Base-by-base conservation (phyloP, 2,797 vertebrate species). In the Gymnoscopelus microlampas region DNA sequence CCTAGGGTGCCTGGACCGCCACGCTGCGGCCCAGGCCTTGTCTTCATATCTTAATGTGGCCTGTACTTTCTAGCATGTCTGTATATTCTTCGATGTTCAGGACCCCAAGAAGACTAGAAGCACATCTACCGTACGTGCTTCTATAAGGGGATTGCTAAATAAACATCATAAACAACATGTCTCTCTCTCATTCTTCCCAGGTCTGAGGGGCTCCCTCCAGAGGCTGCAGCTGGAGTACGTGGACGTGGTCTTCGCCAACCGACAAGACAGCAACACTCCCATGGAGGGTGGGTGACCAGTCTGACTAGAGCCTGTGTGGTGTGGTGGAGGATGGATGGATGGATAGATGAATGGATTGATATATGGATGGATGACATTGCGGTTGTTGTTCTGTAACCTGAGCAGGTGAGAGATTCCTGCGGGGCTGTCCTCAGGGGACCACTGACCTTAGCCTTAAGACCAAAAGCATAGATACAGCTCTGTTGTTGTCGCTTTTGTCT, bases 211-310 rank as follows among this genome's bases (percentile, higher is more conserved):
- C 60, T 99, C 97, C 76, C 96, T 99, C 53, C 97, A 98, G 93
- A 95, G 97, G 87, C 94, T 99, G 93, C 98, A 99, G 80, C 92
- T 99, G 2, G 97, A 99, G 63, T 99, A 99, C 0, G 98, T 99
- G 87, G 98, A 99, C 5, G 98, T 99, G 9, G 97, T 99, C 68
- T 99, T 99, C 48, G 98, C 98, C 80, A 99, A 99, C 89, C 93
- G 98, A 3, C 96, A 97, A 0, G 98, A 99, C 91, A 96, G 91
- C 81, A 99, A 98, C 87, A 99, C 98, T 51, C 98, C 98, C 55
- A 99, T 99, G 98, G 98, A 99, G 94, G 98, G 98, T 99, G 54
- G 93, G 97, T 93, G 74, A 80, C 64, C 5, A 6, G 35, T 44
- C 58, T 56, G 44, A 53, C 3, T 12, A 71, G 55, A 13, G 29